Conservation (phyloP, 2,888 invertebrate species). For the Hipparchia sbordonii region DNA sequence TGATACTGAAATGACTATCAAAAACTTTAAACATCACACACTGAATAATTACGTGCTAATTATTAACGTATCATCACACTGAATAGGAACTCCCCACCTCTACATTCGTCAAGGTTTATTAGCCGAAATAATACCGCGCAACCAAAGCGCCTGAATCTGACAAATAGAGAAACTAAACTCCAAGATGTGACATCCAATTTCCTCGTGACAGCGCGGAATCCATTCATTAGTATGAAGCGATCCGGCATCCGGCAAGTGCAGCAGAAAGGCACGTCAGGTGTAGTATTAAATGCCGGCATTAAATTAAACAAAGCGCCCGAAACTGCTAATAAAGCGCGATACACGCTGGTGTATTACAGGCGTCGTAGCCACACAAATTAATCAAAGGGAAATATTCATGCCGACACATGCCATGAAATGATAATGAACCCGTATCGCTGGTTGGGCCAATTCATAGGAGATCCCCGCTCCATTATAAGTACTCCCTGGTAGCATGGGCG, state of each 20-base stretch:
- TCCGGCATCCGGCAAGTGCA: constrained; percentile 20
- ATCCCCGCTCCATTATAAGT: constrained; percentile 36
- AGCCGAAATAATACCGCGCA: not conserved
- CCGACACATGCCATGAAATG: constrained; percentile 80
- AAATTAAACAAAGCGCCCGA: constrained; percentile 52
- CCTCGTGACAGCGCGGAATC: not conserved
- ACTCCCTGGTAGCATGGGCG: no score
- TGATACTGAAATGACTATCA: not conserved
- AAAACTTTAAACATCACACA: not conserved
- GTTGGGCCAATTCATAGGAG: constrained; percentile 41
- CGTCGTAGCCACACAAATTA: constrained; percentile 63
- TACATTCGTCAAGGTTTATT: not conserved
- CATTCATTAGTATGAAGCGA: constrained; percentile 23
- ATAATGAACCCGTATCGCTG: constrained; percentile 72
- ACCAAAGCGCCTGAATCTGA: constrained; percentile 1
- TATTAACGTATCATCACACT: no score
- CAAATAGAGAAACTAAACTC: constrained; percentile 14
- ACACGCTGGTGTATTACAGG: constrained; percentile 33
- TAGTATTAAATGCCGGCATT: constrained; percentile 36
- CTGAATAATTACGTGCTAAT: no score
- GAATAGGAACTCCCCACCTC: not conserved
- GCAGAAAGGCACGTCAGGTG: constrained; percentile 28
- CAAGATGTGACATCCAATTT: constrained; percentile 21
- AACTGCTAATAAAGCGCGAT: constrained; percentile 62
- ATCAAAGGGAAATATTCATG: constrained; percentile 81